phyloP scores from a whole-genome alignment of 1,140 invertebrate genomes.

The Lineus longissimus region DNA sequence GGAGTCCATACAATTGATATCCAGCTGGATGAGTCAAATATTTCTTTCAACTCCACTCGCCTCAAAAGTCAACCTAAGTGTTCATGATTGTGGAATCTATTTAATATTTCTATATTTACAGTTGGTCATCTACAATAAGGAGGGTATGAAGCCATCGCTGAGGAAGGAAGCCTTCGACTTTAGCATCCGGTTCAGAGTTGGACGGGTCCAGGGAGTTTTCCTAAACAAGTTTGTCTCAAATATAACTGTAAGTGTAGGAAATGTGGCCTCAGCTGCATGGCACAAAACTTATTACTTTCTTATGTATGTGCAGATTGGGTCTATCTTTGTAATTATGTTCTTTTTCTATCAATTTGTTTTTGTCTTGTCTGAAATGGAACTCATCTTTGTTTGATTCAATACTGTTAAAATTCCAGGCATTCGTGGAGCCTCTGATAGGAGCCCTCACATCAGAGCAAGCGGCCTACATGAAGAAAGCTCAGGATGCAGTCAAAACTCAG shows the following conservation, averaged over 20 bases:
- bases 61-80: no score
- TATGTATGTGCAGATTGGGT: no score
- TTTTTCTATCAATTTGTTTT: no score
- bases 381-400: no score
- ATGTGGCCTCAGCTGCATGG: background rate
- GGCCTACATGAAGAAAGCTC: background rate
- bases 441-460: background rate
- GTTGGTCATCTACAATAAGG: conserved; percentile 32
- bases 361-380: no score
- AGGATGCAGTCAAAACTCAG: background rate
- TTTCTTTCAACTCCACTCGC: no score
- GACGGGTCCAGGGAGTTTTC: conserved; percentile 68
- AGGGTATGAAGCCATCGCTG: conserved; percentile 6
- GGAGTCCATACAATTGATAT: no score
- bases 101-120: conserved; percentile 21
- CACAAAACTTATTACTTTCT: no score
- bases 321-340: no score
- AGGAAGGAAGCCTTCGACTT: conserved; percentile 29
- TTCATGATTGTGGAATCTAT: conserved; percentile 5
- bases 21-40: no score
- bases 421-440: background rate
- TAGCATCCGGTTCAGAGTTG: conserved; percentile 64
- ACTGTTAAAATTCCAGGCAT: no score
- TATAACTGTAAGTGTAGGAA: conserved; percentile 57
- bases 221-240: conserved; percentile 71